A percentile compares a stretch with the other conserved stretches of the same genome.
These are phyloP conservation scores for Catharus minimus DNA, from an alignment of 2,113 vertebrate genomes.

Conservation along the genomic window DNA sequence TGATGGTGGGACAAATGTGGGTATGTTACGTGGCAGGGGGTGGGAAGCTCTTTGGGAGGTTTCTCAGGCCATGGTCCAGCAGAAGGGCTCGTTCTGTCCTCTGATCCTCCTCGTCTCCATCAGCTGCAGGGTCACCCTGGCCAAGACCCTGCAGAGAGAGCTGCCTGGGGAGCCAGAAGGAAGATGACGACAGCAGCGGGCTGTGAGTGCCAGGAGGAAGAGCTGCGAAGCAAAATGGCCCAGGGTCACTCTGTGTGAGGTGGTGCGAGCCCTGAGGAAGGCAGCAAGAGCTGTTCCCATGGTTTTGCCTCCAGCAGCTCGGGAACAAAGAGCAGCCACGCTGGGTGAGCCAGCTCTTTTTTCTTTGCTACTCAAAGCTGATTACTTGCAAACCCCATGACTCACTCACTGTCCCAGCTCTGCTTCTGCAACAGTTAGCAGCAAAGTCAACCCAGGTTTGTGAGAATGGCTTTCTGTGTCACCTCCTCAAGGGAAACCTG, in stretches of 20 bases:
- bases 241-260: neutral
- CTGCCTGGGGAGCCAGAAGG: neutral
- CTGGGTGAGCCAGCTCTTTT: neutral
- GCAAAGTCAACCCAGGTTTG: neutral
- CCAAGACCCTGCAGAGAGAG: neutral
- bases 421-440: neutral
- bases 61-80: neutral
- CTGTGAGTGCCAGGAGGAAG: neutral
- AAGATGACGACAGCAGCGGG: rapidly evolving
- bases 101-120: neutral
- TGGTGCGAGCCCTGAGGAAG: neutral
- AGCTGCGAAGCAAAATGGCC: neutral
- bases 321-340: neutral
- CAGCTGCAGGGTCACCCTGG: neutral
- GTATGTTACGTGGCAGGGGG: neutral
- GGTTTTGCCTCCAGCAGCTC: neutral
- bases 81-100: neutral
- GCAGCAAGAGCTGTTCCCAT: neutral
- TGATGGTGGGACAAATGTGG: neutral
- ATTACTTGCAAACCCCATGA: neutral
- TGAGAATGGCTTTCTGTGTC: neutral
- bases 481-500: neutral
- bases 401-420: constrained; percentile 1
- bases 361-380: neutral
- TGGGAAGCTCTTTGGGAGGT: neutral